Conservation (phyloP, 2,113 vertebrate genomes). For the Caracal caracal region DNA sequence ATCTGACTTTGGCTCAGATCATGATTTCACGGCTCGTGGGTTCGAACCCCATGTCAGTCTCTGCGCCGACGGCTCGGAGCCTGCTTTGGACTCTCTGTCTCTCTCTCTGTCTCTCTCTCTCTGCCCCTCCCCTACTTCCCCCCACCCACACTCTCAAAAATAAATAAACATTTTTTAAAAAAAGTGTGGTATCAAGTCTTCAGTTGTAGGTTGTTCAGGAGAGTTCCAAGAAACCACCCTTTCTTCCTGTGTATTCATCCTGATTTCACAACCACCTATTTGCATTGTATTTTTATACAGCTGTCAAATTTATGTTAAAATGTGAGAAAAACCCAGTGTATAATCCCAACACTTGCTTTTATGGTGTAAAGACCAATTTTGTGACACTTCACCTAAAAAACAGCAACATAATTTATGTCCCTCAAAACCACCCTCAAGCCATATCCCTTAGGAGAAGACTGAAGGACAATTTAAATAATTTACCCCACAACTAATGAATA, state of each 20-base stretch:
- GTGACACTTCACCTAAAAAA: background rate
- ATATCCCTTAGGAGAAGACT: background rate
- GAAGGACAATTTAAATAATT: background rate
- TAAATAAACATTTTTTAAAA: background rate
- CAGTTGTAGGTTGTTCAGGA: background rate
- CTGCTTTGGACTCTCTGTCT: too few species aligned
- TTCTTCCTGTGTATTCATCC: background rate
- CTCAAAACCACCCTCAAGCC: fast-evolving
- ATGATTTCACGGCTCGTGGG: background rate
- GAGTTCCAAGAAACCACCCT: background rate
- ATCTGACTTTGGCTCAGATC: background rate
- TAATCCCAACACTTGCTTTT: background rate
- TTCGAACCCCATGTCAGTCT: too few species aligned
- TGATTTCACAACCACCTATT: background rate
- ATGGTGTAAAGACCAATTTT: background rate
- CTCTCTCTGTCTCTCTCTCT: background rate
- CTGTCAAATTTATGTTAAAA: background rate
- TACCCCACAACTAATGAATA: background rate
- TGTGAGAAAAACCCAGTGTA: background rate
- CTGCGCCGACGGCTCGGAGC: too few species aligned
- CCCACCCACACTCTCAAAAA: too few species aligned
- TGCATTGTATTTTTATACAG: background rate
- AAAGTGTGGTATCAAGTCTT: background rate
- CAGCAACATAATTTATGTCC: background rate
- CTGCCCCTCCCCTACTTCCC: background rate